phyloP scores from a whole-genome alignment of 2,113 vertebrate species.

The Sminthopsis crassicaudata region DNA sequence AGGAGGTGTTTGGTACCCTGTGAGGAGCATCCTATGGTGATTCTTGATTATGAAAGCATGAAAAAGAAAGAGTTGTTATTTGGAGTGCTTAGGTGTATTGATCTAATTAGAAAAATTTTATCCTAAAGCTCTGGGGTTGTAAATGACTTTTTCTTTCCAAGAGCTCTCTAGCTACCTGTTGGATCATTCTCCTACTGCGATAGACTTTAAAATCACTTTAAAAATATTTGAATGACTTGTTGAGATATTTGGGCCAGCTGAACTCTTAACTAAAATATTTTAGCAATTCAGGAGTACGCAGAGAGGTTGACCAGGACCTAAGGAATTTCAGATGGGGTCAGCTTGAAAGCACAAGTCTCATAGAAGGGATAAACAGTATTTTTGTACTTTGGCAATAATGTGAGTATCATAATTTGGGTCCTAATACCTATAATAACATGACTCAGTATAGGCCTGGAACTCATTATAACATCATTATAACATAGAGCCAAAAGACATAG shows the following conservation, averaged over 20 bases:
- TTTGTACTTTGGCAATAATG: background rate
- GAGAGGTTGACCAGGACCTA: background rate
- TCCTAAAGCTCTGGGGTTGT: background rate
- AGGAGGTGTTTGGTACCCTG: constrained; percentile 19
- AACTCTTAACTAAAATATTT: background rate
- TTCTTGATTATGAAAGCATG: background rate
- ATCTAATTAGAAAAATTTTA: constrained; percentile 26
- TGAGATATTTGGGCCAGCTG: background rate
- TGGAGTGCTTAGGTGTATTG: constrained; percentile 21
- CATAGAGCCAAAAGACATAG: background rate
- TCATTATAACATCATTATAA: no score
- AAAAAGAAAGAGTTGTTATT: constrained; percentile 8
- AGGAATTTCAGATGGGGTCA: background rate
- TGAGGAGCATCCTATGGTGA: constrained; percentile 14
- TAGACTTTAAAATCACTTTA: background rate
- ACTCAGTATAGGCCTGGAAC: background rate
- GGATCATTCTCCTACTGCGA: background rate
- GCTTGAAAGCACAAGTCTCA: background rate
- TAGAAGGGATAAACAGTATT: background rate
- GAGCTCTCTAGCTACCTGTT: background rate
- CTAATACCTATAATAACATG: background rate
- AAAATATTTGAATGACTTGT: background rate
- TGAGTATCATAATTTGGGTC: background rate
- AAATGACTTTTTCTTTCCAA: background rate
- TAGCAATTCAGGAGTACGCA: background rate